Base-by-base conservation (phyloP, 1,140 invertebrate species). In the Drosophila mayri region DNA sequence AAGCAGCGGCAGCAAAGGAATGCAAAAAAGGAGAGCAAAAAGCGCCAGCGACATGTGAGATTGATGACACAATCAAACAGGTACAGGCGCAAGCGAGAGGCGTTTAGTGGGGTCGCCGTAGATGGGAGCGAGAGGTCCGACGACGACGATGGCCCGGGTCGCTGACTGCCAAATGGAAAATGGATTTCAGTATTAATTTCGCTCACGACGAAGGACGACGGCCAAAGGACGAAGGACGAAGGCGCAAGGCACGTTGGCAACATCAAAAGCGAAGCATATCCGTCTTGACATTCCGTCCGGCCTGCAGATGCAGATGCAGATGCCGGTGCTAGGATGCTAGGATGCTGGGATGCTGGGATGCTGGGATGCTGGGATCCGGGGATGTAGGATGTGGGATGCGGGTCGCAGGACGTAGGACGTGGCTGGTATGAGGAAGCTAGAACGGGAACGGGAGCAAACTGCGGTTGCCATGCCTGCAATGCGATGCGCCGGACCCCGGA, bases 101-200 rank as follows among this genome's bases (percentile, higher is more conserved):
- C 22, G 58, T 14, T 60, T 30, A 41, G 28, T 60, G 37, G 62
- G 57, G 50, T 30, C 25, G 37, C 20, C 9, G 4, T 18, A 14
- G 3, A 65, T 47, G 43, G 37, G 37, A 76, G 46, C 28, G 73
- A 54, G 61, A 76, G 18, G 49, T 5, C 25, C 2, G 0, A 0
- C 16, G 28, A 25, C 16, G 35, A 61, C 57, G 52, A 16, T 30
- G 54, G 54, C 50, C 37, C 52, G 49, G 32, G 40, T 32, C 38
- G 43, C 50, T 41, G 63, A 40, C 66, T 78, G 79, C 75, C 62
- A 79, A 81, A 81, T 65, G 57, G 79, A 76, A 86, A 84, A 88
- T 90, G 85, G 85, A 88, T 88, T 88, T 88, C 85, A 68, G 77
- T 88, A 90, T 88, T 88, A 90, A 88, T 88, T 88, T 88, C 77